Base-by-base conservation (phyloP, 2,113 vertebrate genomes). In the Forbesichthys agassizii region DNA sequence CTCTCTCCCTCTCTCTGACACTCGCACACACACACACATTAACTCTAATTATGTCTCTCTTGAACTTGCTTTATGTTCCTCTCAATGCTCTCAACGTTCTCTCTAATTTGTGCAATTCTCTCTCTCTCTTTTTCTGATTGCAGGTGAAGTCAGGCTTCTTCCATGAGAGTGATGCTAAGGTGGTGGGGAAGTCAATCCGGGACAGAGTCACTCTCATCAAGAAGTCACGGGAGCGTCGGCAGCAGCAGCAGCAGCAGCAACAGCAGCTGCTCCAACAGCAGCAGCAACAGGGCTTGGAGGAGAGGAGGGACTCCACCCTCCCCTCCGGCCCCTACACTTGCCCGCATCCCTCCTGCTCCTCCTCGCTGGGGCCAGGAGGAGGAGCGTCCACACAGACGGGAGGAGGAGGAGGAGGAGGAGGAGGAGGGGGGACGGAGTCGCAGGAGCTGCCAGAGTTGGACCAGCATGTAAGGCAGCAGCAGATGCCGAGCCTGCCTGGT, bases 131-230 rank as follows among this genome's bases (percentile, higher is more conserved):
- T 72, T 10, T 68, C 16, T 74, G 56, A 74, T 48, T 10, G 52
- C 79, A 98, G 96, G 95, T 98, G 55, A 97, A 95, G 60, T 97
- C 96, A 1, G 95, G 95, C 73, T 96, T 98, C 84, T 96, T 98
- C 74, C 95, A 97, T 69, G 96, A 98, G 88, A 97, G 95, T 51
- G 96, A 98, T 83, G 94, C 95, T 53, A 98, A 98, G 80, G 93
- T 96, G 66, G 95, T 98, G 18, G 93, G 94, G 68, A 98, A 98
- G 84, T 96, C 95, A 68, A 97, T 97, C 73, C 89, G 95, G 69
- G 95, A 98, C 80, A 83, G 95, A 8, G 93, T 96, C n/a, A 91
- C 89, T 33, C 85, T 94, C 48, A 95, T 97, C 81, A 96, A 95
- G 87, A 95, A 96, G 80, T 94, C 91, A 6, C 91, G 95, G 13